Conservation (phyloP, 2,888 invertebrate species). For the Tenthredo notha region DNA sequence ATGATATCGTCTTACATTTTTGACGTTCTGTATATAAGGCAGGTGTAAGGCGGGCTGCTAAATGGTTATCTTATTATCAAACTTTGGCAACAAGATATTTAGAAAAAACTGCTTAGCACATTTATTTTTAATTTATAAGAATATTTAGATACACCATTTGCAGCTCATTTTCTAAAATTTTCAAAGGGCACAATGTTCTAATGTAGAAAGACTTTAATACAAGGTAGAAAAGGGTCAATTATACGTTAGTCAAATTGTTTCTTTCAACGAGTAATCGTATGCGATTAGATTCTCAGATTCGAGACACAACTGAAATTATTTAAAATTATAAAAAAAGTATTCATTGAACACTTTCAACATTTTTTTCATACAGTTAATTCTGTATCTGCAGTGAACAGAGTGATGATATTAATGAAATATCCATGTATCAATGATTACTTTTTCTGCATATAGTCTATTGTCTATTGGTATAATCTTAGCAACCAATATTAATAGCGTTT, state of each 20-base stretch:
- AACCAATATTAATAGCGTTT: constrained; percentile 41
- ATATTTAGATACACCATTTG: constrained; percentile 38
- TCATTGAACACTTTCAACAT: background rate
- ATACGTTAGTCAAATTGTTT: constrained; percentile 8
- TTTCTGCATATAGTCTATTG: constrained; percentile 17
- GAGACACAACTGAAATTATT: background rate
- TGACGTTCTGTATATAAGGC: constrained; percentile 36
- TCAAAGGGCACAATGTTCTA: constrained; percentile 17
- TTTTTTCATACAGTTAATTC: constrained; percentile 6
- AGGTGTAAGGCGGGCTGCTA: constrained; percentile 48
- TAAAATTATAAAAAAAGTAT: background rate
- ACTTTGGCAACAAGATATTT: constrained; percentile 48
- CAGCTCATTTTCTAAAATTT: constrained; percentile 43
- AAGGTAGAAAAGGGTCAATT: constrained; percentile 33
- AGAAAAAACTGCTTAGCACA: constrained; percentile 23
- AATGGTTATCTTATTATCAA: constrained; percentile 46
- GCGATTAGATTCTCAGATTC: background rate
- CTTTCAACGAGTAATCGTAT: background rate
- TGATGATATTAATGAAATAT: constrained; percentile 14
- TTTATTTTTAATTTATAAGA: constrained; percentile 16
- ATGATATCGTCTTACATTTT: background rate
- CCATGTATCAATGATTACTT: constrained; percentile 27
- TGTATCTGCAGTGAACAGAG: background rate
- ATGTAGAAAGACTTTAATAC: constrained; percentile 22
- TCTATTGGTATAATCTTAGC: constrained; percentile 8